Base-by-base conservation (phyloP, 1,140 invertebrate genomes). In the Amyelois transitella region DNA sequence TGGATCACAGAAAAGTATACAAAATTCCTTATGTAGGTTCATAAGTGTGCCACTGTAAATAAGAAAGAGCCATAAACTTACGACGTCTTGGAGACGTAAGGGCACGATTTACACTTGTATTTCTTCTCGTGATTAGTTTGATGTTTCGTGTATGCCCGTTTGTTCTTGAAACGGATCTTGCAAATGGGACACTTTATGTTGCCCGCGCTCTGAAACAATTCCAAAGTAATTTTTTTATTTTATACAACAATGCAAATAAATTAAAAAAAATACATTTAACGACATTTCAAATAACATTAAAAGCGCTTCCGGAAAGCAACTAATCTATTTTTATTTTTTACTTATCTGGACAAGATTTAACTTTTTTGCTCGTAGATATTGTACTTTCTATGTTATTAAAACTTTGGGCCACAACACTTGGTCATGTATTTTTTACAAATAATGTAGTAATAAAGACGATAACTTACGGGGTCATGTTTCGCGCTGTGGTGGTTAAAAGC, bases 401-500 rank as follows among this genome's bases (percentile, higher is more conserved):
- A 8, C 32, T 4, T 10, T 14, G 32, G 25, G 32, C 10, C 8
- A 38, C 32, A 38, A 14, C 32, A n/a, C 2, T 10, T 38, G 5
- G 14, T 8, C 2, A 8, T 38, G 14, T 38, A 38, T n/a, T 3
- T 38, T 38, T 28, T 5, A 10, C 25, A 6, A 28, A 28, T 6
- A 28, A 38, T 43, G 45, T 44, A 51, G 20, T 24, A 22, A n/a
- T n/a, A 53, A 18, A 32, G 17, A 10, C 10, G 24, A 20, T 22
- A 12, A 55, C 69, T 70, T 12, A 88, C 86, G 56, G 70, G 69
- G 10, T 82, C 75, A 44, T 88, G 86, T 69, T 83, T 85, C 5
- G 63, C 55, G 24, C 75, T 49, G 43, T 88, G 86, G 17, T 81
- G 75, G 4, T 76, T 65, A 75, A 75, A 84, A 0, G 84, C 77